phyloP scores from a whole-genome alignment of 2,888 invertebrate genomes.

The Tuberolachnus salignus region DNA sequence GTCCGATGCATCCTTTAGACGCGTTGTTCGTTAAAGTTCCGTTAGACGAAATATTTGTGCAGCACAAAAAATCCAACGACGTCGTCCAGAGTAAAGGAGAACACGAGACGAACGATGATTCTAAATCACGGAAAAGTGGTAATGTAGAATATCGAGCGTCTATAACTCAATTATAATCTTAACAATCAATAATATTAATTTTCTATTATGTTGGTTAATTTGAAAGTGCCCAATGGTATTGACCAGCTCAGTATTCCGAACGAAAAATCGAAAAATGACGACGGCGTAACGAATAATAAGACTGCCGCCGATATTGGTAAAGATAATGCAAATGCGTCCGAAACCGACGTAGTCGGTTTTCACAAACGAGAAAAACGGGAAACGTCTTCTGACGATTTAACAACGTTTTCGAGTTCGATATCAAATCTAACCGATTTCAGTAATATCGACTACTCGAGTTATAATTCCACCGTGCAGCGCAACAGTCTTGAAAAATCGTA shows the following conservation, averaged over 20 bases:
- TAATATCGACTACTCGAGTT: no score
- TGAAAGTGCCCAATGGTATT: not conserved
- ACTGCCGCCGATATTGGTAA: not conserved
- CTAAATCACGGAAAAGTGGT: not conserved
- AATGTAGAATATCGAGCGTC: not conserved
- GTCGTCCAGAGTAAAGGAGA: not conserved
- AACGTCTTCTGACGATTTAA: not conserved
- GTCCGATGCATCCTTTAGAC: not conserved
- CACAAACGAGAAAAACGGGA: not conserved
- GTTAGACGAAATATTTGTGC: not conserved
- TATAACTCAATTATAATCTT: not conserved
- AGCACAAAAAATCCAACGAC: not conserved
- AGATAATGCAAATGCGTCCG: not conserved
- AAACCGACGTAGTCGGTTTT: not conserved
- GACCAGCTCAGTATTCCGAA: not conserved
- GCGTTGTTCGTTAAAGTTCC: constrained; percentile 5
- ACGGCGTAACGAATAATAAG: not conserved
- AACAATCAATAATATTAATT: not conserved
- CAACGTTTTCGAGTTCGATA: not conserved
- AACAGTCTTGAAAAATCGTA: not conserved
- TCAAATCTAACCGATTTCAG: not conserved
- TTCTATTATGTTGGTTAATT: not conserved
- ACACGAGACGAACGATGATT: not conserved
- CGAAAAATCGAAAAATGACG: not conserved
- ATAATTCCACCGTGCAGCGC: not conserved